Base-by-base conservation (phyloP, 2,888 invertebrate genomes). In the Pollenia amentaria region DNA sequence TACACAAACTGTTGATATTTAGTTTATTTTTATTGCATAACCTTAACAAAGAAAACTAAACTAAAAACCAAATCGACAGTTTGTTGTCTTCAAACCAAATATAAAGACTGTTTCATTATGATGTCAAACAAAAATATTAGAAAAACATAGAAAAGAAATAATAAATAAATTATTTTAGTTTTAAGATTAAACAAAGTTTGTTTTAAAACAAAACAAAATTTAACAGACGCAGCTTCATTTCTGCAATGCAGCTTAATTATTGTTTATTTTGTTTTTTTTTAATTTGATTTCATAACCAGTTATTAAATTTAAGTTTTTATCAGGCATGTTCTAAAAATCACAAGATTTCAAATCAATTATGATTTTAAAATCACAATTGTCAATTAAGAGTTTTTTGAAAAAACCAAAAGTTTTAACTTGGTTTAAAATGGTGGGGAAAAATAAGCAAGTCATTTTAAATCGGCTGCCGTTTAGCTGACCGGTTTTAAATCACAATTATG, bases 1-100 rank as follows among this genome's bases (percentile, higher is more conserved):
- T n/a, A 62, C 84, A 69, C 88, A 88, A 76, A 81, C 84, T 10
- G 84, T 88, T 81, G 88, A 88, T 80, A 87, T 88, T 67, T 88
- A 84, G 82, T 62, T 82, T 75, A 64, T n/a, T 42, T 38, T 6
- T 16, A 14, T 57, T 46, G 14, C 21, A 29, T 18, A 40, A 10
- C 9, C 12, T 40, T 11, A 84, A 51, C n/a, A 18, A 65, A 57
- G 16, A 29, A 44, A 14, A 53, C 48, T 29, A 44, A 67, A 57
- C 55, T 72, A 60, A 72, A 77, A 84, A 82, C 81, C 72, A 82
- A 75, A 79, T 76, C 67, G 53, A 75, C 72, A 82, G 82, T 70
- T 76, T 76, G 69, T 69, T 82, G 84, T 84, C 73, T 84, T 67
- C 73, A 84, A 84, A 84, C 84, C 84, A 84, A 84, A 84, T 84